Evolutionary conservation across 2,888 invertebrate species (phyloP).

Genomic region (Epsilonema sp.): DNA sequence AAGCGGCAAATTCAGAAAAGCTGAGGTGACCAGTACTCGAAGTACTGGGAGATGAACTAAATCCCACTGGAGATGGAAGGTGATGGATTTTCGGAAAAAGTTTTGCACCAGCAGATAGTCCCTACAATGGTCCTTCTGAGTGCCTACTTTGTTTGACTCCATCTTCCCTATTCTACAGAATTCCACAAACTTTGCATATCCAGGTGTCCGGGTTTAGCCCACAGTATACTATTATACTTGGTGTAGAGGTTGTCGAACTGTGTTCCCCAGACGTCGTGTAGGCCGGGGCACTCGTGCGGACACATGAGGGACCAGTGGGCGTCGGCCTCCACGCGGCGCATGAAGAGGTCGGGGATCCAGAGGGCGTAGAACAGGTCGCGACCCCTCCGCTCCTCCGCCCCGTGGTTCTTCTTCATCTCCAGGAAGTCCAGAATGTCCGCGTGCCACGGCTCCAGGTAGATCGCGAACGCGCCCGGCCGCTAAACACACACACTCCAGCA

Average conservation of each 20-base stretch:
- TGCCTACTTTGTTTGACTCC: too few species aligned
- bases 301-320: slow-evolving; percentile 88
- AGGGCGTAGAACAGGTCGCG: slow-evolving; percentile 86
- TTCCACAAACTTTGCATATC: too few species aligned
- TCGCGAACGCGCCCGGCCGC: slow-evolving; percentile 87
- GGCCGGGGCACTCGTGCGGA: slow-evolving; percentile 71
- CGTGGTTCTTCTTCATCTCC: slow-evolving; percentile 77
- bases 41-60: too few species aligned
- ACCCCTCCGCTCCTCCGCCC: slow-evolving; percentile 68
- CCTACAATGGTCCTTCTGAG: too few species aligned
- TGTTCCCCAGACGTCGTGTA: slow-evolving; percentile 79
- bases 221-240: slow-evolving; percentile 34
- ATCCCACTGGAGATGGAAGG: too few species aligned
- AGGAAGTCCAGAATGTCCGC: slow-evolving; percentile 86
- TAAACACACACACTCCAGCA: slow-evolving; percentile 16
- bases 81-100: too few species aligned
- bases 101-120: too few species aligned
- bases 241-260: slow-evolving; percentile 71
- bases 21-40: slow-evolving; percentile 17
- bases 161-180: too few species aligned
- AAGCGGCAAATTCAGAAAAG: too few species aligned
- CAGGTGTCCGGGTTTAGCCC: background rate
- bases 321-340: slow-evolving; percentile 62
- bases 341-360: slow-evolving; percentile 93
- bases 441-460: slow-evolving; percentile 98